phyloP scores from a whole-genome alignment of 2,113 vertebrate genomes.

The Poecile atricapillus region DNA sequence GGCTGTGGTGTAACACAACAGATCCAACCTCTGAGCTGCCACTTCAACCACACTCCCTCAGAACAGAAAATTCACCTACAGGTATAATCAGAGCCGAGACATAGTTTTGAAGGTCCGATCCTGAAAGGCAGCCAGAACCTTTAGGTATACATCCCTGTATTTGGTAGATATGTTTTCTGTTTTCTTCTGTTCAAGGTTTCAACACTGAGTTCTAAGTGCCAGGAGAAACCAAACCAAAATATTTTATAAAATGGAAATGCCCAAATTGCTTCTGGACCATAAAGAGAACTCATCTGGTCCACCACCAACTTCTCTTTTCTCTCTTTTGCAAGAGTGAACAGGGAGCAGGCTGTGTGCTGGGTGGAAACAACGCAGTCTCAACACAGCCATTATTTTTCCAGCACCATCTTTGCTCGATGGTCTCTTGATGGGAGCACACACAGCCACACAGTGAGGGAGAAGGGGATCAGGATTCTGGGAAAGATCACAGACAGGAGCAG shows the following conservation, averaged over 20 bases:
- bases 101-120: neutral
- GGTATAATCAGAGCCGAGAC: neutral
- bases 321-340: neutral
- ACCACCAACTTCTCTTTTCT: neutral
- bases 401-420: neutral
- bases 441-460: accelerated
- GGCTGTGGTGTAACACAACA: neutral
- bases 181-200: neutral
- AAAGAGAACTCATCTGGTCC: neutral
- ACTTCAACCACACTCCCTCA: neutral
- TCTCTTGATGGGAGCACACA: neutral
- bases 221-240: neutral
- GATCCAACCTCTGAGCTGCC: neutral
- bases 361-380: neutral
- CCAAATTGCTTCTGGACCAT: neutral
- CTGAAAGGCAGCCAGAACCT: neutral
- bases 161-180: neutral
- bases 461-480: neutral
- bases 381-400: accelerated
- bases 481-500: neutral
- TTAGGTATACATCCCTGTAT: neutral
- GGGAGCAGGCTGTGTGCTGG: neutral
- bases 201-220: neutral
- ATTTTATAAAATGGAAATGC: neutral
- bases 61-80: neutral